phyloP scores from a whole-genome alignment of 2,113 vertebrate species.

The Pteronura brasiliensis region DNA sequence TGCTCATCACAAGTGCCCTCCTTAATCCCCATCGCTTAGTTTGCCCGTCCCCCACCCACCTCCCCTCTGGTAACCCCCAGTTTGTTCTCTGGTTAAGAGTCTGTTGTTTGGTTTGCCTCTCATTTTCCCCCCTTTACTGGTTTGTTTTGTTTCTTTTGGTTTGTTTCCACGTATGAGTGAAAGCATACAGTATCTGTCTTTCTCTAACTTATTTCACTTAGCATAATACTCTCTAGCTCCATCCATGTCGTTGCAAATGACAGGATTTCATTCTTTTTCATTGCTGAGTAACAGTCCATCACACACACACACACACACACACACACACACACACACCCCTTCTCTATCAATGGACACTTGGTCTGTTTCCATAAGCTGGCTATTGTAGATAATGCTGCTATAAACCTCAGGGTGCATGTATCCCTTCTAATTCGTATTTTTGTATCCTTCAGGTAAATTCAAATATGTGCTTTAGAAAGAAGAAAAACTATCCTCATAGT shows the following conservation, averaged over 20 bases:
- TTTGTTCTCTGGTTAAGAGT: not conserved
- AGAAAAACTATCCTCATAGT: not conserved
- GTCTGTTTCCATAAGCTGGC: not conserved
- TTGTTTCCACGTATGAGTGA: not conserved
- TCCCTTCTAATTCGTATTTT: not conserved
- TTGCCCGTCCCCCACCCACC: fast-evolving
- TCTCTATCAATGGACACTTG: not conserved
- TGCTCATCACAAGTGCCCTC: not conserved
- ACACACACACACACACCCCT: not conserved
- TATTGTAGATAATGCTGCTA: not conserved
- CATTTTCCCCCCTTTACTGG: not conserved
- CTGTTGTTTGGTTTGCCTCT: not conserved
- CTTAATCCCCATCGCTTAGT: not conserved
- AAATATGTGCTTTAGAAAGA: not conserved
- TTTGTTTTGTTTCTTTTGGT: not conserved
- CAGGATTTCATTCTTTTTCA: not conserved
- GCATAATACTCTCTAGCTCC: not conserved
- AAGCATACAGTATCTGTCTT: not conserved
- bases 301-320: not conserved
- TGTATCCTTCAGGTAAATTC: not conserved
- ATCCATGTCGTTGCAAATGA: not conserved
- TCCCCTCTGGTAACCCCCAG: not conserved
- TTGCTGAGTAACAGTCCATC: not conserved
- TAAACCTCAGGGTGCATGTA: not conserved
- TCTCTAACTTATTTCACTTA: not conserved